Evolutionary conservation across 2,888 invertebrate genomes (phyloP), one percentile per base, ranked within the genome.

Genomic region (Chamaedrilus cognettii): DNA sequence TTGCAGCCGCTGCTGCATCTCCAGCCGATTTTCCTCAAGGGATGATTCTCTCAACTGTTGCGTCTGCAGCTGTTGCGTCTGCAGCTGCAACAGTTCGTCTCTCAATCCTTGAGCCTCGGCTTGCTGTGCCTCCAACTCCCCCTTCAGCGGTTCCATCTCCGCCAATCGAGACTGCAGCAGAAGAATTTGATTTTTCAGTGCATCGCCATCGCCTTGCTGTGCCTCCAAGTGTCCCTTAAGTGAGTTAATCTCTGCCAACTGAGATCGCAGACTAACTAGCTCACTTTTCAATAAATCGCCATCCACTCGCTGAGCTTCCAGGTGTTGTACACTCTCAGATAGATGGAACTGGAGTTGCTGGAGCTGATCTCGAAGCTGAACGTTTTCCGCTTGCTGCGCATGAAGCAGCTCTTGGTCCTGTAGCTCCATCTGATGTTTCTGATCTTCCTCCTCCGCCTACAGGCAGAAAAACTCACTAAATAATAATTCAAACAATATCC

Each of bases 381-480:
- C n/a, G n/a, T n/a, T n/a, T n/a, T n/a, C n/a, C n/a, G n/a, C n/a
- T n/a, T n/a, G n/a, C n/a, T 33, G 34, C 26, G 58, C 32, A 11
- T 30, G 35, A 42, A 19, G n/a, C 60, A 35, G 60, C 3, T 35
- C n/a, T 19, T 60, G 60, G 26, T 30, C 15, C 60, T 34, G n/a
- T 42, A 30, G 51, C 4, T 19, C 62, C 26, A 32, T 49, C 50
- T 28, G 15, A n/a, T 51, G 62, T n/a, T 62, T 62, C 51, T 51
- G n/a, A n/a, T n/a, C n/a, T n/a, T n/a, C n/a, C n/a, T n/a, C n/a
- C n/a, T n/a, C n/a, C n/a, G n/a, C n/a, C n/a, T n/a, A n/a, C n/a
- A n/a, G n/a, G n/a, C n/a, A n/a, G n/a, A n/a, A n/a, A n/a, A n/a
- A n/a, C n/a, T n/a, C n/a, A n/a, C n/a, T n/a, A n/a, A n/a, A n/a